Base-by-base conservation (phyloP, 92 coral and sea anemone genomes). In the Galaxea fascicularis region DNA sequence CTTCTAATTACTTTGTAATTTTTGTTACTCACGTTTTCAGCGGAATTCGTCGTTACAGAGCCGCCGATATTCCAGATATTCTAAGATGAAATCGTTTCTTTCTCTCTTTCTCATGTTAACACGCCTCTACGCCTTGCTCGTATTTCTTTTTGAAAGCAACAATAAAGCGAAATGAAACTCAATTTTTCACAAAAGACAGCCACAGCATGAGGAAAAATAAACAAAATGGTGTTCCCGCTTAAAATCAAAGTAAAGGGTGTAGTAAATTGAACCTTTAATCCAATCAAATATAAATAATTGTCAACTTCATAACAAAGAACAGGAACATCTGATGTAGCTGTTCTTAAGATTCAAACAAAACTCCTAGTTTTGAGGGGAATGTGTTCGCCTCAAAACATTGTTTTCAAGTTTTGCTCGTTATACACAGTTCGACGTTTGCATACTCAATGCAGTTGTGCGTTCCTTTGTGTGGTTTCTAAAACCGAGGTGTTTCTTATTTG, bases 181-280 rank as follows among this genome's bases (percentile, higher is more conserved):
- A 29, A 53, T 68, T 78, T 66, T 30, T 31, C 53, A 80, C 85
- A 80, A 80, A 80, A 39, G 76, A 66, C 76, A 54, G 64, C 28
- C 85, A 57, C 77, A 56, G 77, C 75, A 12, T 28, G 84, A 65
- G 1, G 82, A 65, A 79, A 45, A 65, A 27, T 47, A 47, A 79
- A 79, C 73, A 49, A 65, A 79, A 51, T 5, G 65, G 46, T 79
- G 63, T 66, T 17, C 77, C 69, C 18, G 54, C 65, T 79, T 65
- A 79, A 79, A 77, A 39, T 39, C 46, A 62, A 58, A 7, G 65
- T 20, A 39, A 57, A 25, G 12, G n/a, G 22, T 65, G 51, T 8
- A 66, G 35, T 65, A 79, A 82, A 82, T 57, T 56, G 27, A 82
- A 51, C 78, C 72, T 30, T 60, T 82, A 82, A 82, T 70, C 44